Conservation (phyloP, 2,113 vertebrate genomes). For the Lonchura striata region DNA sequence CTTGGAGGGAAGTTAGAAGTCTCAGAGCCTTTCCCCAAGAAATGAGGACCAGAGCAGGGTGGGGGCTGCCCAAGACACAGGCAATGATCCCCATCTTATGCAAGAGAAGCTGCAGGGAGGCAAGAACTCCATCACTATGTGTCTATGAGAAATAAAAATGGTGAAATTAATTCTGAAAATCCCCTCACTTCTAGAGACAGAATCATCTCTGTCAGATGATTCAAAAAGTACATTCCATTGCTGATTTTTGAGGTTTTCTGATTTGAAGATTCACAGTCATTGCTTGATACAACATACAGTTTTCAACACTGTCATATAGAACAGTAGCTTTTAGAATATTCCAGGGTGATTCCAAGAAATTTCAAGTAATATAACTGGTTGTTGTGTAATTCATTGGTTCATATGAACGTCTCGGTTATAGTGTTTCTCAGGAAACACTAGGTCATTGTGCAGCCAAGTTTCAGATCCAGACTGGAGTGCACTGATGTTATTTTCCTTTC, state of each 20-base stretch:
- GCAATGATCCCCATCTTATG: not conserved
- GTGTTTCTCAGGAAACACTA: not conserved
- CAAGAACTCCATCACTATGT: not conserved
- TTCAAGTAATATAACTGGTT: not conserved
- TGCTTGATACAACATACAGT: not conserved
- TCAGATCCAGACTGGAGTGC: not conserved
- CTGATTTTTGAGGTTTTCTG: not conserved
- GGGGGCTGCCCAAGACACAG: not conserved
- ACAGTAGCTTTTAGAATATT: not conserved
- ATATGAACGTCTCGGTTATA: not conserved
- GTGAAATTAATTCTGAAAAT: not conserved
- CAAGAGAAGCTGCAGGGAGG: not conserved
- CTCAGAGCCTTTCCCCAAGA: not conserved
- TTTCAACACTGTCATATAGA: not conserved
- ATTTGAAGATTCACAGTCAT: not conserved
- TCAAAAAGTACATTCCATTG: not conserved
- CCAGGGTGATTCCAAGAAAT: not conserved
- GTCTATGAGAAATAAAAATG: not conserved
- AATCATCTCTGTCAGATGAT: rapidly evolving
- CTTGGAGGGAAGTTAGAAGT: not conserved
- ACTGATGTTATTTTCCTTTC: not conserved
- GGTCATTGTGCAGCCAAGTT: not conserved
- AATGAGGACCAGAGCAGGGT: not conserved
- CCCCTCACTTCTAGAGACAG: not conserved
- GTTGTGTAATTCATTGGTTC: not conserved